These are phyloP conservation scores for Crypturellus undulatus DNA, from an alignment of 2,113 vertebrate species.

Conservation along the genomic window DNA sequence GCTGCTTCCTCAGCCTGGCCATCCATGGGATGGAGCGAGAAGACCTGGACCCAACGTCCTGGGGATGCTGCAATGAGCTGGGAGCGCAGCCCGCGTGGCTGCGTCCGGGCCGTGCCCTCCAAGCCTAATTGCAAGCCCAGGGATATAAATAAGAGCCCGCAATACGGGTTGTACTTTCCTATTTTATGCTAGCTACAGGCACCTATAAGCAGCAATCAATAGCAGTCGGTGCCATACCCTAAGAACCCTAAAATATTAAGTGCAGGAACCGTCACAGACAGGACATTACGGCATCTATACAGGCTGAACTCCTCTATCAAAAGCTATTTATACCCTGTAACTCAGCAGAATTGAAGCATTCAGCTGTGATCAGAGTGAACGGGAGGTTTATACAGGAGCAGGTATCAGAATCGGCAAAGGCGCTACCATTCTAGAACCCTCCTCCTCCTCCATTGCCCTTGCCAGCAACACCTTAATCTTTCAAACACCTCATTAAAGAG, in stretches of 20 bases:
- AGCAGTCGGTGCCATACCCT: slow-evolving; percentile 44
- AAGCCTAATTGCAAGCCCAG: not conserved
- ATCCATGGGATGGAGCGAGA: no score
- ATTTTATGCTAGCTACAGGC: slow-evolving; percentile 46
- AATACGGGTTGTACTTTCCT: not conserved
- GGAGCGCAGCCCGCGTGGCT: fast-evolving
- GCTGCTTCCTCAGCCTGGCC: not conserved
- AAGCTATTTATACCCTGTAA: slow-evolving; percentile 55
- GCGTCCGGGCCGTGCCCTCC: not conserved
- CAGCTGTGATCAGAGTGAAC: not conserved
- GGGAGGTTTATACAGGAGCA: not conserved
- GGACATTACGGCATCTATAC: not conserved
- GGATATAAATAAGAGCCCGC: not conserved
- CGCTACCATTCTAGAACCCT: no score
- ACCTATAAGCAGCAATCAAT: slow-evolving; percentile 34
- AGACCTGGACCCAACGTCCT: no score
- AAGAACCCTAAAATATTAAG: slow-evolving; percentile 60
- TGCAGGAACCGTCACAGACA: slow-evolving; percentile 64
- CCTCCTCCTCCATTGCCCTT: not conserved
- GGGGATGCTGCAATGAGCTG: fast-evolving
- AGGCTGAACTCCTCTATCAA: not conserved
- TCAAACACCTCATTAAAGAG: not conserved
- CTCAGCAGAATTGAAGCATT: not conserved
- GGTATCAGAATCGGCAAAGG: not conserved
- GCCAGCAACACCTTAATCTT: not conserved